These are phyloP conservation scores for Scaptomyza cyrtandrae DNA, from an alignment of 2,888 invertebrate genomes.

Conservation along the genomic window DNA sequence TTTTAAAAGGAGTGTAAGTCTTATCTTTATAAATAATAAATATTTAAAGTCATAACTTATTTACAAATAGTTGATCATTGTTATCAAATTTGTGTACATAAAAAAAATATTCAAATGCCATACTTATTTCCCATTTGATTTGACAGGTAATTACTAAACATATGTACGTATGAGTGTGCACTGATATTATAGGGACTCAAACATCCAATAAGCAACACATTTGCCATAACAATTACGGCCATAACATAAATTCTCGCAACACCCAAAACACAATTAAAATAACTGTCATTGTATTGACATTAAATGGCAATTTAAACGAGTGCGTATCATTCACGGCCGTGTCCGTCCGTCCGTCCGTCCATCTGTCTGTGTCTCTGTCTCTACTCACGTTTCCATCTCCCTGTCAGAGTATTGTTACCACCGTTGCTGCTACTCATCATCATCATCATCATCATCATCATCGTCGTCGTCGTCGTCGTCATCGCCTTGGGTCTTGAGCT, in stretches of 20 bases:
- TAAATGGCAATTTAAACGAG: conserved; percentile 82
- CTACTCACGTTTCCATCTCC: conserved; percentile 12
- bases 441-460: conserved; percentile 29
- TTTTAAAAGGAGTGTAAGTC: no score
- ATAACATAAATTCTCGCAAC: conserved; percentile 77
- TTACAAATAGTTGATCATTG: no score
- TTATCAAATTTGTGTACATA: no score
- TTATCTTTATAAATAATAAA: no score
- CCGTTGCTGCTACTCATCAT: conserved; percentile 18
- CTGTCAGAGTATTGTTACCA: conserved; percentile 32
- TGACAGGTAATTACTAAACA: conserved; percentile 11
- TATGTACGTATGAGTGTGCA: conserved; percentile 10
- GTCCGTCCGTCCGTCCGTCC: conserved; percentile 20
- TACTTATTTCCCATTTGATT: background rate
- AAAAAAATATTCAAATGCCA: background rate
- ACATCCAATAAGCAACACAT: conserved; percentile 35
- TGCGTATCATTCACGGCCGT: conserved; percentile 70
- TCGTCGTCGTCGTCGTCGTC: conserved; percentile 41
- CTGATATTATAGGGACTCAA: conserved; percentile 10
- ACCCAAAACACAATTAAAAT: conserved; percentile 81
- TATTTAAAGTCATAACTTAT: no score
- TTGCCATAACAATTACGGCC: conserved; percentile 69
- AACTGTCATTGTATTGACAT: conserved; percentile 82
- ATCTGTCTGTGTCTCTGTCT: background rate
- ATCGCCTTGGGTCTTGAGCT: conserved; percentile 48